Base-by-base conservation (phyloP, 2,113 vertebrate species). In the Otolemur garnettii region DNA sequence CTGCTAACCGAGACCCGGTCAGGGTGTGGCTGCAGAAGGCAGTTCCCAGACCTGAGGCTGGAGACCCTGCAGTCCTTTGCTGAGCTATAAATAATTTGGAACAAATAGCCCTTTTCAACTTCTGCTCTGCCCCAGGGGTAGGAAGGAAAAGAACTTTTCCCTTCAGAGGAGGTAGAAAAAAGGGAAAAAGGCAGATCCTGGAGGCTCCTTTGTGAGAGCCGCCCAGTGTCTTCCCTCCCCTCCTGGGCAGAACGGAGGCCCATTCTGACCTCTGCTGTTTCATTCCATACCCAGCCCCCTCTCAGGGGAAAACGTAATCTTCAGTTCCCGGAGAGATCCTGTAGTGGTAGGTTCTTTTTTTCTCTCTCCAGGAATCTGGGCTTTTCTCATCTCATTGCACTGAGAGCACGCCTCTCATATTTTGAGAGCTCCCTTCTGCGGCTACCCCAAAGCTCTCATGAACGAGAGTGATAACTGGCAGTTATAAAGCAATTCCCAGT, bases 31-130 rank as follows among this genome's bases (percentile, higher is more conserved):
- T 77, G 53, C 11, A 1, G 13, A 38, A 66, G 33, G 75, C 78
- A 13, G 26, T 66, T 55, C 60, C 24, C 38, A 86, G 80, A 74
- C 66, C 62, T 0, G 55, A 93, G 17, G 71, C 30, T 50, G 22
- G 60, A 55, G 90, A 90, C 33, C 64, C 60, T 19, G 13, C 57
- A 14, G 33, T 38, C 83, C 50, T 64, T 71, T 53, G 57, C 74
- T 38, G 33, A 90, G 72, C 80, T 95, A 66, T 84, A 90, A 93
- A 93, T 69, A 96, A 91, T 45, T 22, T 83, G 59, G 57, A 78
- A 93, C 84, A 94, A 94, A 68, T 19, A 71, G 71, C 28, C 80
- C 53, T 95, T 93, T 83, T 85, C 66, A 82, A 35, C 10, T 55
- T 94, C 62, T 66, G 42, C 28, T 64, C 62, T 55, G n/a, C 64